Evolutionary conservation across 2,797 vertebrate species (phyloP).

Genomic region (Huso huso): DNA sequence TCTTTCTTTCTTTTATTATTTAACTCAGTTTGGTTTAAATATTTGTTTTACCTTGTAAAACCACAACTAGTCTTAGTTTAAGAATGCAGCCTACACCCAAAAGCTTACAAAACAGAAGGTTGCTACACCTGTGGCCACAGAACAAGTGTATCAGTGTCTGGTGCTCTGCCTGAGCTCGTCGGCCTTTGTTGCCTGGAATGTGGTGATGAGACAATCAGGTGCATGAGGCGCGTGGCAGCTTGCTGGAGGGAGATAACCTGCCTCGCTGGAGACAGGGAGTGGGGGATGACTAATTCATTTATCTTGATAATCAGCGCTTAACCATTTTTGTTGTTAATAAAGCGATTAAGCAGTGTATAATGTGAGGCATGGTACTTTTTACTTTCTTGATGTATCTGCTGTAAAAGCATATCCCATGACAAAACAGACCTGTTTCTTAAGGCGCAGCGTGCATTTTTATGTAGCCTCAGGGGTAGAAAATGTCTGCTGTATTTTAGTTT

Average conservation of each 20-base stretch:
- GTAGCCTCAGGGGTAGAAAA: conserved; percentile 56
- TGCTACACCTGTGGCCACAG: conserved; percentile 90
- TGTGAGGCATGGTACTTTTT: conserved; percentile 44
- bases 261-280: conserved; percentile 53
- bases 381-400: background rate
- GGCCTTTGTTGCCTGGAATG: conserved; percentile 76
- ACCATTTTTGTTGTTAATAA: conserved; percentile 42
- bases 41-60: no score
- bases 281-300: conserved; percentile 52
- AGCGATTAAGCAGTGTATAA: conserved; percentile 46
- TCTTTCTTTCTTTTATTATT: no score
- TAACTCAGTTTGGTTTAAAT: no score
- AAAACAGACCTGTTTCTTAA: conserved; percentile 34
- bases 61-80: conserved; percentile 27
- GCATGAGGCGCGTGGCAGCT: conserved; percentile 89
- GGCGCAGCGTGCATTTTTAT: conserved; percentile 54
- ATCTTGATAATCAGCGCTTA: conserved; percentile 53
- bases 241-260: conserved; percentile 70
- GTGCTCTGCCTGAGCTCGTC: conserved; percentile 72
- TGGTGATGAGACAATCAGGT: conserved; percentile 91
- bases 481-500: conserved; percentile 47
- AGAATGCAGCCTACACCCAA: conserved; percentile 62
- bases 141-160: conserved; percentile 97
- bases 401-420: conserved; percentile 41
- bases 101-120: conserved; percentile 61